Percentiles rank a stretch among this genome's conserved stretches.
phyloP scores from a whole-genome alignment of 2,888 invertebrate species.

The Lingula anatina region DNA sequence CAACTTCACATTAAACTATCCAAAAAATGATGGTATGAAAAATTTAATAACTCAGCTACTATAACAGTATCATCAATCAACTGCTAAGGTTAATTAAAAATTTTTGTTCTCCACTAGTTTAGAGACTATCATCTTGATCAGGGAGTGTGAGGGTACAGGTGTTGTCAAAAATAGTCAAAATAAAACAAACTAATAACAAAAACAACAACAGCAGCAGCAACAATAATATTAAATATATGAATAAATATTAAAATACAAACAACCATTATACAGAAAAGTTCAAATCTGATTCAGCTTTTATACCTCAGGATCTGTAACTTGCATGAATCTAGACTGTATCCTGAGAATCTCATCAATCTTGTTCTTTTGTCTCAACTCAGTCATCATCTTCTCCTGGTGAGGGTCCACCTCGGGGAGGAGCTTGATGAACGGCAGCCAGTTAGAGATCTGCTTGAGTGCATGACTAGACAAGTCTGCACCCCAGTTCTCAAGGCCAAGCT shows the following conservation, averaged over 20 bases:
- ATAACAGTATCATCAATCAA: too few relatives aligned
- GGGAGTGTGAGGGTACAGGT: too few relatives aligned
- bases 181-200: neutral
- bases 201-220: neutral
- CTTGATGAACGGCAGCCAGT: constrained; percentile 42
- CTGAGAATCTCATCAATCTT: constrained; percentile 43
- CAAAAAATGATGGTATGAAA: too few relatives aligned
- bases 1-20: too few relatives aligned
- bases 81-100: too few relatives aligned
- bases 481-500: constrained; percentile 39
- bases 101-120: too few relatives aligned
- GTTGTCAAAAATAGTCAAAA: too few relatives aligned
- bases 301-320: constrained; percentile 43
- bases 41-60: too few relatives aligned
- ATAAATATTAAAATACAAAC: too few relatives aligned
- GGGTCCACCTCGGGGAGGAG: constrained; percentile 37
- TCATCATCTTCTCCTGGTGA: constrained; percentile 38
- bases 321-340: constrained; percentile 40
- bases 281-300: too few relatives aligned
- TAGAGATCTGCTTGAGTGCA: constrained; percentile 43
- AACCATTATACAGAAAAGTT: too few relatives aligned
- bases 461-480: constrained; percentile 39
- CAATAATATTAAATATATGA: neutral
- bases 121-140: too few relatives aligned
- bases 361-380: constrained; percentile 32